Base-by-base conservation (phyloP, 2,888 invertebrate genomes). In the Drosophila maculinotata region DNA sequence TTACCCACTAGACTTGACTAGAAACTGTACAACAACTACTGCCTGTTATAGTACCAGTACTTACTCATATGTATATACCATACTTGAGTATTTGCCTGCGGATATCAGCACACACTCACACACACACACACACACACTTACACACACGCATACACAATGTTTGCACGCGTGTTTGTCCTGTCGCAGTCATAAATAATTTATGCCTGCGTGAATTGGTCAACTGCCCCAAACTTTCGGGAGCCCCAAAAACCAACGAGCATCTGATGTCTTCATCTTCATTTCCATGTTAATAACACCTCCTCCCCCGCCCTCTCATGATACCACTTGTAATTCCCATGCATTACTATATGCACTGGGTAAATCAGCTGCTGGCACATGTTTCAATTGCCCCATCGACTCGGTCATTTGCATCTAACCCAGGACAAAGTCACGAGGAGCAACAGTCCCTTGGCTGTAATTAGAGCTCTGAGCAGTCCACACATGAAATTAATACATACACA, bases 141-240 rank as follows among this genome's bases (percentile, higher is more conserved):
- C 39, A 14, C 17, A 35, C 31, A 17, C 47, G 31, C 9, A 31
- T 2, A 38, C 17, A 53, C 25, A 41, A 53, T 79, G 69, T 80
- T 80, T 66, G 56, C 82, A 78, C 42, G 65, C 54, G 42, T 77
- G 84, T 77, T 79, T 72, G 57, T 49, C 53, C 47, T 60, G 78
- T 54, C 81, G 87, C 76, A 83, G 75, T 72, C 81, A 88, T 83
- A 83, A 88, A 83, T 83, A 76, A 83, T 83, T 88, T 86, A 83
- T 83, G 84, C 68, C 72, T 69, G 63, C 72, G 75, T 77, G 80
- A 86, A 82, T 87, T 82, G 81, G 81, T 82, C 81, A 82, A 87
- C 72, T 64, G 58, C 44, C 45, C 44, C 38, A 44, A 41, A 25
- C 41, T 57, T 36, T 26, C 15, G 12, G 25, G 17, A 14, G 36